Evolutionary conservation across 2,888 invertebrate species (phyloP), one percentile per base, ranked within the genome.

Genomic region (Cryptophagus acutangulus): DNA sequence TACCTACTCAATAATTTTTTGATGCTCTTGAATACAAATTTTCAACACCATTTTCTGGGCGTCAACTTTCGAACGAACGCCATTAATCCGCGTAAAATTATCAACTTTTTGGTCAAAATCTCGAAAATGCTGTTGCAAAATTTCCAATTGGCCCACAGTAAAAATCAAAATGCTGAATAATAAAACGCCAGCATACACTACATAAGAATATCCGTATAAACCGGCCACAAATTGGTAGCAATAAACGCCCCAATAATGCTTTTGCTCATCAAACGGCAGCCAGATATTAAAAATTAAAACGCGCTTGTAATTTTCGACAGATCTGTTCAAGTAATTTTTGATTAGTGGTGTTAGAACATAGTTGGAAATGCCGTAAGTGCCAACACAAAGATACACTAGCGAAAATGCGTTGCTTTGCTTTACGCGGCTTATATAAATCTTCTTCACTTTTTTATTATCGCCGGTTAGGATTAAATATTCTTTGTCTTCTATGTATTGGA

Each of bases 401-500:
- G 29, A 5, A n/a, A 12, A 6, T 12, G n/a, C 5, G 12, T n/a
- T 6, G 6, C n/a, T 12, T n/a, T 8, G 9, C 12, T 29, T 29
- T 10, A 12, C 29, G 12, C 12, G 29, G 5, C 5, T 12, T 5
- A 6, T 8, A 12, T 29, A 29, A 29, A 29, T 29, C 12, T 29
- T 29, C 12, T 6, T n/a, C n/a, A 20, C 6, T n/a, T 6, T n/a
- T n/a, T 20, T n/a, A n/a, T 20, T n/a, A 20, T 6, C 24, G n/a
- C 24, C 6, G n/a, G 6, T n/a, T 5, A 29, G 12, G 5, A 29
- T 10, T 8, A 29, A 29, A 12, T 5, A 6, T 10, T 29, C 29
- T 29, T 12, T 8, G 12, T 5, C 20, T 38, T 35, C 41, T 8
- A 38, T 34, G 24, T 38, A 29, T 9, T 33, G 17, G 15, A 39